A percentile compares a stretch with the other conserved stretches of the same genome.
These are phyloP conservation scores for Watsonalla binaria DNA, from an alignment of 2,888 invertebrate genomes.

Conservation along the genomic window DNA sequence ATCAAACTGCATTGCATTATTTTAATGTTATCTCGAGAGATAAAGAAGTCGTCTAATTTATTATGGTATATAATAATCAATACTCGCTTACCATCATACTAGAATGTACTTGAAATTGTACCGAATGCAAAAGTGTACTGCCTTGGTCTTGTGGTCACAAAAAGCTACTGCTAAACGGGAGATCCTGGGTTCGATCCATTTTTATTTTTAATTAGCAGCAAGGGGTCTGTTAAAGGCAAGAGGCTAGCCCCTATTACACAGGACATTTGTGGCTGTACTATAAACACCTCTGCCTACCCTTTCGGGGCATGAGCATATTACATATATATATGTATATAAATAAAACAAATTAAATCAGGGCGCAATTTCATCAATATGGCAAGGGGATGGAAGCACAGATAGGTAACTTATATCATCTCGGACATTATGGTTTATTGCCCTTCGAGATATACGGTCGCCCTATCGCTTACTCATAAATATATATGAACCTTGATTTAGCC, in stretches of 20 bases:
- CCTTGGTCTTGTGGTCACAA: too few relatives aligned
- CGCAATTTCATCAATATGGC: background rate
- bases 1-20: background rate
- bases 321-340: background rate
- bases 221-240: too few relatives aligned
- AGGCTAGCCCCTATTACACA: too few relatives aligned
- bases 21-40: background rate
- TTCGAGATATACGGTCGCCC: background rate
- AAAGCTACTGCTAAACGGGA: too few relatives aligned
- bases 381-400: background rate
- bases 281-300: too few relatives aligned
- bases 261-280: too few relatives aligned
- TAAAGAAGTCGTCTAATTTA: background rate
- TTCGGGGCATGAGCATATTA: too few relatives aligned
- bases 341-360: background rate
- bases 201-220: too few relatives aligned
- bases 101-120: too few relatives aligned
- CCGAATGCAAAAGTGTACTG: too few relatives aligned
- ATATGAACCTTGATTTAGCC: background rate
- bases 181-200: too few relatives aligned
- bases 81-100: too few relatives aligned
- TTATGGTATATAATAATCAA: background rate
- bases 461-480: background rate
- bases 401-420: background rate
- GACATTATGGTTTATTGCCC: background rate